Evolutionary conservation across 2,888 invertebrate genomes (phyloP).

Genomic region (Cataglyphis rosenhaueri): DNA sequence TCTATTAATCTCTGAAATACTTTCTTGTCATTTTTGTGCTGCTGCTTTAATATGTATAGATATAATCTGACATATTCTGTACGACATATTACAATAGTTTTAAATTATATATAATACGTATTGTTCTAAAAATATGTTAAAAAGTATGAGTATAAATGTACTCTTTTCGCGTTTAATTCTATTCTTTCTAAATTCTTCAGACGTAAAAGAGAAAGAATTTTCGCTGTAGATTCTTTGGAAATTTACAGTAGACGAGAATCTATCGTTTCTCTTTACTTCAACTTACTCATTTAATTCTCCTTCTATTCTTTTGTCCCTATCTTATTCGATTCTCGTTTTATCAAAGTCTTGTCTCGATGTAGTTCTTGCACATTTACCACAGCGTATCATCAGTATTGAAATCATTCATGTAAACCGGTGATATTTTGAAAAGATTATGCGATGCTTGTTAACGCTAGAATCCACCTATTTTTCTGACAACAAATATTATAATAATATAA

Average conservation of each 20-base stretch:
- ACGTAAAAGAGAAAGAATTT: slow-evolving; percentile 9
- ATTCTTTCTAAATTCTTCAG: neutral
- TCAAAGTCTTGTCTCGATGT: slow-evolving; percentile 40
- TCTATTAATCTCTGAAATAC: neutral
- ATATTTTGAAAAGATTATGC: neutral
- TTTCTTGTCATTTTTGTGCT: neutral
- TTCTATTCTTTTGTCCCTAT: neutral
- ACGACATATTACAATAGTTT: neutral
- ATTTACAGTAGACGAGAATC: slow-evolving; percentile 31
- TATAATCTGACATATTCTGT: neutral
- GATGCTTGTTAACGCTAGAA: neutral
- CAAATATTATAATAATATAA: neutral
- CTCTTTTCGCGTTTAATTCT: neutral
- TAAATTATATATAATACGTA: neutral
- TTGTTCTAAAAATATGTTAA: neutral
- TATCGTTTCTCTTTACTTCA: slow-evolving; percentile 30
- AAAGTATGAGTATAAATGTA: neutral
- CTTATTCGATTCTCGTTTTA: slow-evolving; percentile 40
- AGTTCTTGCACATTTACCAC: slow-evolving; percentile 11
- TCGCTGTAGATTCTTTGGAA: neutral
- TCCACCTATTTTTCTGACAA: neutral
- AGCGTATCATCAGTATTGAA: slow-evolving; percentile 15
- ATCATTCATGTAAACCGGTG: neutral
- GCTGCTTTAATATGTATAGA: too few relatives aligned
- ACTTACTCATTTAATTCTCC: slow-evolving; percentile 41